These are phyloP conservation scores for Arion vulgaris DNA, from an alignment of 1,140 invertebrate species.

Conservation along the genomic window DNA sequence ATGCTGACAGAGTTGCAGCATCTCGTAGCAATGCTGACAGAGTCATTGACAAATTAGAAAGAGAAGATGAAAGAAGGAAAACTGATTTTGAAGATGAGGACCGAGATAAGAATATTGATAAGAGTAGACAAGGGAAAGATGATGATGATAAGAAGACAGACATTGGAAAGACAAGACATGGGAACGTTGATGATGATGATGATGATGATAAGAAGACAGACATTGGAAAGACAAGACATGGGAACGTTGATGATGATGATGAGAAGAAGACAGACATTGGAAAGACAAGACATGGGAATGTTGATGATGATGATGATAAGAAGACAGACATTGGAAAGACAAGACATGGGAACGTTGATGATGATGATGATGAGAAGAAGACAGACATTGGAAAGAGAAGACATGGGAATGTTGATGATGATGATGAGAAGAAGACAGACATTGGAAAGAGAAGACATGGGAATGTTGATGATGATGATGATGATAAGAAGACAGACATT, in stretches of 20 bases:
- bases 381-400: too few species aligned
- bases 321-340: too few species aligned
- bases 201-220: too few species aligned
- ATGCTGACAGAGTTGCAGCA: not conserved
- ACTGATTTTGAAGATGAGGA: slow-evolving; percentile 35
- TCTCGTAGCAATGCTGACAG: not conserved
- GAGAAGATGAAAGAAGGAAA: slow-evolving; percentile 19
- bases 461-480: not conserved
- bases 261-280: too few species aligned
- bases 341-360: too few species aligned
- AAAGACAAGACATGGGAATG: too few species aligned
- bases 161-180: not conserved
- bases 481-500: not conserved
- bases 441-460: not conserved
- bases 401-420: too few species aligned
- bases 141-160: slow-evolving; percentile 21
- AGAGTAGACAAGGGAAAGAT: not conserved
- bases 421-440: too few species aligned
- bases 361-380: too few species aligned
- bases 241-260: too few species aligned
- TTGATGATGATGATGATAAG: too few species aligned
- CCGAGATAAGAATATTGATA: not conserved
- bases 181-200: not conserved
- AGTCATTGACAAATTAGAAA: slow-evolving; percentile 1
- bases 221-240: too few species aligned